Percentiles rank a stretch among this genome's conserved stretches.
phyloP scores from a whole-genome alignment of 2,797 vertebrate species.

The Hirundo rustica region DNA sequence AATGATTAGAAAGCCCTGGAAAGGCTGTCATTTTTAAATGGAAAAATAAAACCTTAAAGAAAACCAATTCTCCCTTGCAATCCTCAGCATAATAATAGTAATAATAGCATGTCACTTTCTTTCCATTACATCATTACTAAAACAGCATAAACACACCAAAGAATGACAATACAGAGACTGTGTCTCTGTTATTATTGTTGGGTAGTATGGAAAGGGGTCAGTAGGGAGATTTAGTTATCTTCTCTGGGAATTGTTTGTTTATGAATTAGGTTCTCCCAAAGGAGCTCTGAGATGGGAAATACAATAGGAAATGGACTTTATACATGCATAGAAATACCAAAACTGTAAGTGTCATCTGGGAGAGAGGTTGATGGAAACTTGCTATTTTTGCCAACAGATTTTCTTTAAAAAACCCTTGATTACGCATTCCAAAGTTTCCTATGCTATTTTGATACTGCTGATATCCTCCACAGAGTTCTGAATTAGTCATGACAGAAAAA shows the following conservation, averaged over 20 bases:
- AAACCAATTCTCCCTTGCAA: slow-evolving; percentile 46
- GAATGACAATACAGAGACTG: slow-evolving; percentile 19
- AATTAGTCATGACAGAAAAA: slow-evolving; percentile 61
- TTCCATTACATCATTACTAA: slow-evolving; percentile 76
- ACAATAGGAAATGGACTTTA: slow-evolving; percentile 59
- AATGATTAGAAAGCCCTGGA: slow-evolving; percentile 24
- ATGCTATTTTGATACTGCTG: slow-evolving; percentile 58
- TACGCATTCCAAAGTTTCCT: slow-evolving; percentile 15
- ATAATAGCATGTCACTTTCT: slow-evolving; percentile 56
- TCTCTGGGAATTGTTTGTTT: slow-evolving; percentile 66
- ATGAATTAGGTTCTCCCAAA: slow-evolving; percentile 67
- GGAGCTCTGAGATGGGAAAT: slow-evolving; percentile 56
- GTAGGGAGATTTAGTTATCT: slow-evolving; percentile 33
- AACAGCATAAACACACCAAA: slow-evolving; percentile 54
- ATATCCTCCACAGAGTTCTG: slow-evolving; percentile 23
- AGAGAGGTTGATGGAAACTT: slow-evolving; percentile 37
- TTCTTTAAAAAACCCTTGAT: slow-evolving; percentile 17
- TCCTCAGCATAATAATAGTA: slow-evolving; percentile 41
- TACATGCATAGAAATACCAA: slow-evolving; percentile 39
- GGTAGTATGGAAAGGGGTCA: slow-evolving; percentile 15
- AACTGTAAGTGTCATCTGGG: not conserved
- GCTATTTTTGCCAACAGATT: slow-evolving; percentile 62
- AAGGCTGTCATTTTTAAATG: slow-evolving; percentile 49
- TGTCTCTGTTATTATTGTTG: slow-evolving; percentile 1
- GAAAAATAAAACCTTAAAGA: slow-evolving; percentile 67